Evolutionary conservation across 2,888 invertebrate genomes (phyloP), one percentile per base, ranked within the genome.

Genomic region (Catocala sponsa): DNA sequence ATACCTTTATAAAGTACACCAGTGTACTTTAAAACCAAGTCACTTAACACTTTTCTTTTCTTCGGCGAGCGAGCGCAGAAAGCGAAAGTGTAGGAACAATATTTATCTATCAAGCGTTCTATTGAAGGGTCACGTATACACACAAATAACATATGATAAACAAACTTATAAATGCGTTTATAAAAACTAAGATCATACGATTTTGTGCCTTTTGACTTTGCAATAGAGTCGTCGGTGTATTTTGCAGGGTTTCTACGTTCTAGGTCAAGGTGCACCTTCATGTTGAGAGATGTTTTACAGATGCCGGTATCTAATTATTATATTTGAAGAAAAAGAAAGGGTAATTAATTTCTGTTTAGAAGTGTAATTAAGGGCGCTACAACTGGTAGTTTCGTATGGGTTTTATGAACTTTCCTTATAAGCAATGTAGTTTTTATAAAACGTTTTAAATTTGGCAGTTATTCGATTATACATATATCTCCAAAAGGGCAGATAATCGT

Each of bases 61-160:
- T 53, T 61, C 56, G 41, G 52, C 51, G 48, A 56, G 63, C 59
- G 51, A 63, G 60, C 57, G 65, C 60, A 10, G 72, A 80, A 70
- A 80, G 66, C 68, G 80, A 80, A 80, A 81, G 80, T 76, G 67
- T 71, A 55, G 56, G 67, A 57, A 71, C 71, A 81, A 70, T 78
- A 74, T 81, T 81, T 81, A 73, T 72, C 64, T 68, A 75, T 75
- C 63, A 67, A 61, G 59, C 62, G 67, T 66, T 74, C 64, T 63
- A 79, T 78, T 63, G 64, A 73, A 81, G 74, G 79, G 81, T 69
- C 72, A 67, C 65, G 65, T 56, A 61, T 42, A 60, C 51, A 48
- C 54, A 42, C 35, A 48, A 50, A 63, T 49, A 55, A 52, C 13
- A 25, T 52, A 35, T 50, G 9, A 46, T 32, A 59, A 63, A 35